Conservation (phyloP, 2,888 invertebrate species). For the Amblyteles armatorius region DNA sequence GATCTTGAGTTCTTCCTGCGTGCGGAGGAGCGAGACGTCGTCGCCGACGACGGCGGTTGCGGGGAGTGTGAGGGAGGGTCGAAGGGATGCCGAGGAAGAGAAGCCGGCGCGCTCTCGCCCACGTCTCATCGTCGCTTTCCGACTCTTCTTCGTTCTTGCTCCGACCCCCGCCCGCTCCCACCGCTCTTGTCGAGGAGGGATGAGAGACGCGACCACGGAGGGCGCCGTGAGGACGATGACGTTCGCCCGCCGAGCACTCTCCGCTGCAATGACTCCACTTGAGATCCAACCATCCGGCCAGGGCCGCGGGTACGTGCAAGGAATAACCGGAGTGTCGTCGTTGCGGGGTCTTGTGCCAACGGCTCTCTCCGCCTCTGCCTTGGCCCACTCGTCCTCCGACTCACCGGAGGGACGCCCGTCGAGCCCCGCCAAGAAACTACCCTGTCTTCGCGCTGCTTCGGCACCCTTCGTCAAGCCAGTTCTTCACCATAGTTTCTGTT, state of each 20-base stretch:
- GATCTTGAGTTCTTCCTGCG: slow-evolving; percentile 64
- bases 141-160: slow-evolving; percentile 70
- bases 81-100: slow-evolving; percentile 51
- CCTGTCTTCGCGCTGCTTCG: neutral
- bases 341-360: slow-evolving; percentile 22
- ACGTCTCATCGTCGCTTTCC: slow-evolving; percentile 65
- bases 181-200: slow-evolving; percentile 65
- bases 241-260: slow-evolving; percentile 79
- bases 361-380: slow-evolving; percentile 17
- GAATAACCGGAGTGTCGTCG: slow-evolving; percentile 73
- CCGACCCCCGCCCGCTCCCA: slow-evolving; percentile 33
- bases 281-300: slow-evolving; percentile 77
- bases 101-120: slow-evolving; percentile 47
- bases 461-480: neutral
- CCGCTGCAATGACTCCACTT: slow-evolving; percentile 81
- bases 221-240: slow-evolving; percentile 73
- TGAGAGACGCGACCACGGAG: slow-evolving; percentile 58
- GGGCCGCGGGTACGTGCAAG: slow-evolving; percentile 75
- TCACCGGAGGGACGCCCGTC: neutral
- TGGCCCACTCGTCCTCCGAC: neutral
- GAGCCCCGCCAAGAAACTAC: slow-evolving; percentile 24
- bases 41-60: slow-evolving; percentile 42
- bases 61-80: slow-evolving; percentile 40
- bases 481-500: neutral
- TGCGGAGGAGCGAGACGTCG: slow-evolving; percentile 61